Conservation (phyloP, 2,113 vertebrate genomes). For the Eptatretus burgeri region DNA sequence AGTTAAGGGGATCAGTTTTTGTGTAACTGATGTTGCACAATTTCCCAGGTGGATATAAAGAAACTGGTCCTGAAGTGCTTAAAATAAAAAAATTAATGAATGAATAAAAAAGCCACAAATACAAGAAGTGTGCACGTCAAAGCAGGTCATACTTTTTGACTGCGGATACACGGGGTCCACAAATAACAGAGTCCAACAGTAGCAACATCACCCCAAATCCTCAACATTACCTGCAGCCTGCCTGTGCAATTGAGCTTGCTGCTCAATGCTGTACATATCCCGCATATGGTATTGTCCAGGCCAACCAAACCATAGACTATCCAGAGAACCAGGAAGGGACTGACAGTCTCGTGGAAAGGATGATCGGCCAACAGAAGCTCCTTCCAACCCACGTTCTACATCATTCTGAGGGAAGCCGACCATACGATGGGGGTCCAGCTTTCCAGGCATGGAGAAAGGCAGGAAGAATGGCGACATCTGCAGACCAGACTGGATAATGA, state of each 20-base stretch:
- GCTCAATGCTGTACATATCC: constrained; percentile 72
- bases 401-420: not conserved
- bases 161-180: too few relatives aligned
- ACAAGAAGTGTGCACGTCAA: not conserved
- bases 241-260: constrained; percentile 67
- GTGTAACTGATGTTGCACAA: too few relatives aligned
- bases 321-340: not conserved
- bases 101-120: not conserved
- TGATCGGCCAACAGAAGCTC: not conserved
- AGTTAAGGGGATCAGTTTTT: too few relatives aligned
- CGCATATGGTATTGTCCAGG: constrained; percentile 48
- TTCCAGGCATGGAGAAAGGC: constrained; percentile 38
- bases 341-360: not conserved
- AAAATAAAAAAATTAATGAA: not conserved
- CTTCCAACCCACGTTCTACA: not conserved
- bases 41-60: not conserved
- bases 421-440: not conserved
- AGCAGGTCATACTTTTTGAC: too few relatives aligned
- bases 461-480: constrained; percentile 47
- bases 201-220: not conserved
- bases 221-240: constrained; percentile 50
- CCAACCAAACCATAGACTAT: constrained; percentile 42
- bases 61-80: not conserved
- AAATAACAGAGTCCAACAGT: too few relatives aligned
- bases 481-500: constrained; percentile 36